phyloP scores from a whole-genome alignment of 2,113 vertebrate species.

The Hippocampus guttulatus region DNA sequence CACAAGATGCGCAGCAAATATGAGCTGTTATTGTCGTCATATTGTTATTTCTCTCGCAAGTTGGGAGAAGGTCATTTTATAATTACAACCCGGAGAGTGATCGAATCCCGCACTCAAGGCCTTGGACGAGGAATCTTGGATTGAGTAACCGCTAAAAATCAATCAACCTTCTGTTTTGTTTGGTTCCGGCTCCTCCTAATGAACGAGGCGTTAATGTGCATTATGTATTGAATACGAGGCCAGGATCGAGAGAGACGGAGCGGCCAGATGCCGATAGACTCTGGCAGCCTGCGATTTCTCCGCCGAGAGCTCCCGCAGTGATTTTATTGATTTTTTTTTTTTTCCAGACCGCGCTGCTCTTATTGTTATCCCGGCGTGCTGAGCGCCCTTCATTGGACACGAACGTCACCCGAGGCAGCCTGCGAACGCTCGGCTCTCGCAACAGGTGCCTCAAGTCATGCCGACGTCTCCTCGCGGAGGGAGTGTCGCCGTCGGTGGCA shows the following conservation, averaged over 20 bases:
- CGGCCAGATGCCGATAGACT: conserved; percentile 41
- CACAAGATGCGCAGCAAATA: conserved; percentile 34
- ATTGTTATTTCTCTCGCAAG: background rate
- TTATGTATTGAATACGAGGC: background rate
- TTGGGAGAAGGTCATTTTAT: background rate
- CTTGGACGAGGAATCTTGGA: background rate
- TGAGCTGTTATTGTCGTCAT: background rate
- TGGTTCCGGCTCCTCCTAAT: background rate
- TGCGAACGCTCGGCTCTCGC: conserved; percentile 47
- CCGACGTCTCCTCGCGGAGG: conserved; percentile 3
- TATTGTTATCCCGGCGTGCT: conserved; percentile 58
- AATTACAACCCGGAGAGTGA: background rate
- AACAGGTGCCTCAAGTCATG: conserved; percentile 50
- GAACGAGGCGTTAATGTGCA: background rate
- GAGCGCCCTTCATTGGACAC: conserved; percentile 59
- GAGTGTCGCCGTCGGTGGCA: background rate
- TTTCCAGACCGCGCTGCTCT: conserved; percentile 42
- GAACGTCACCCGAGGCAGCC: conserved; percentile 55
- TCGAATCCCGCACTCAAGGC: background rate
- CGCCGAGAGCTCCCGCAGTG: conserved; percentile 49
- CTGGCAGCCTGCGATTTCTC: conserved; percentile 54
- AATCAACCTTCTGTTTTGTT: background rate
- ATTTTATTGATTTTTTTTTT: conserved; percentile 64
- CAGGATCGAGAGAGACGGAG: conserved; percentile 18
- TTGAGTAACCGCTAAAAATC: background rate